Evolutionary conservation across 2,888 invertebrate genomes (phyloP).

Genomic region (Erannis defoliaria): DNA sequence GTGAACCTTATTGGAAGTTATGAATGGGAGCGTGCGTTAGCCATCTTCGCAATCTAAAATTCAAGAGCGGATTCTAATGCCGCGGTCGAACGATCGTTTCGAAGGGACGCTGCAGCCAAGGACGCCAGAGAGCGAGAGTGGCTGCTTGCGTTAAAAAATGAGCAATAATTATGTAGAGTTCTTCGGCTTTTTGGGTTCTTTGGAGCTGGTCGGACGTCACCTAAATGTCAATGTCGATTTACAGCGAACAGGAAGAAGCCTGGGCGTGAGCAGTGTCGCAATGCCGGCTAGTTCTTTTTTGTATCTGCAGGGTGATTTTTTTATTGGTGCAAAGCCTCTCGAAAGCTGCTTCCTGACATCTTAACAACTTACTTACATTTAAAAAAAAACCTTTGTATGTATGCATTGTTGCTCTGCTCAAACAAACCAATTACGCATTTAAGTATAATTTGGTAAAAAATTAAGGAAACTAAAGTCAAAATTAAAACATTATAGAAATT

Average conservation of each 20-base stretch:
- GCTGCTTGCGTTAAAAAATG: constrained; percentile 55
- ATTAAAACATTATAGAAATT: too few relatives aligned
- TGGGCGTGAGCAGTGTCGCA: constrained; percentile 54
- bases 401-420: too few relatives aligned
- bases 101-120: constrained; percentile 72
- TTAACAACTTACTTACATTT: too few relatives aligned
- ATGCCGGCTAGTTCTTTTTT: constrained; percentile 50
- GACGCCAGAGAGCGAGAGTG: constrained; percentile 62
- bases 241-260: constrained; percentile 72
- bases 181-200: constrained; percentile 53
- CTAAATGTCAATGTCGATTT: constrained; percentile 80
- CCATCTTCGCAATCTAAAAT: constrained; percentile 28
- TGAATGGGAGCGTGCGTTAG: constrained; percentile 30
- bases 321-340: too few relatives aligned
- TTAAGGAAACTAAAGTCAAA: too few relatives aligned
- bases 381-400: too few relatives aligned
- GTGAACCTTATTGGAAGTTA: constrained; percentile 4
- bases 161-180: constrained; percentile 52
- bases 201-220: constrained; percentile 41
- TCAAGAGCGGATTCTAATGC: constrained; percentile 15
- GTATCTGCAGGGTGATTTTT: neutral
- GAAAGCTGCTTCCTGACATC: too few relatives aligned
- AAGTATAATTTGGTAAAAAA: too few relatives aligned
- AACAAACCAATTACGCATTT: too few relatives aligned
- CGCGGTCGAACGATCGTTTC: constrained; percentile 58